Percentiles rank a stretch among this genome's conserved stretches.
Conservation (phyloP, 2,888 invertebrate species). For the Caenorhabditis sp. region DNA sequence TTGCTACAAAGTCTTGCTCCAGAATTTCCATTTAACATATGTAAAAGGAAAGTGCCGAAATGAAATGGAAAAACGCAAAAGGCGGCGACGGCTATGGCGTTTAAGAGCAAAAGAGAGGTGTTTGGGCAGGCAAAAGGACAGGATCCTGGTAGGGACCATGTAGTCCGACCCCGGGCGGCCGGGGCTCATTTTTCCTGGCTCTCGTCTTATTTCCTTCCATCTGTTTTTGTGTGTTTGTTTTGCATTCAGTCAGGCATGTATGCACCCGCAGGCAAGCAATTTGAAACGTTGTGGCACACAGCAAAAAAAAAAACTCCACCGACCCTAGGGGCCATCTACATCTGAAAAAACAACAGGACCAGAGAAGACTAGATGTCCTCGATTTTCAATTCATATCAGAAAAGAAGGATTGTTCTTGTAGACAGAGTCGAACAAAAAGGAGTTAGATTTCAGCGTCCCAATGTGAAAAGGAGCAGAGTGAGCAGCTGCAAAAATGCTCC, state of each 20-base stretch:
- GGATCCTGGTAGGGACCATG: conserved; percentile 50
- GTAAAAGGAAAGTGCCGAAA: conserved; percentile 12
- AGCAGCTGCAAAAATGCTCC: conserved; percentile 47
- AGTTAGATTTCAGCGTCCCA: conserved; percentile 28
- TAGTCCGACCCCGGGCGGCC: conserved; percentile 60
- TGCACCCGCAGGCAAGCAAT: conserved; percentile 69
- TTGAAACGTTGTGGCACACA: conserved; percentile 66
- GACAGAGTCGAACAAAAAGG: conserved; percentile 10
- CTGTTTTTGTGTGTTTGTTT: conserved; percentile 69
- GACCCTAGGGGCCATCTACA: conserved; percentile 64
- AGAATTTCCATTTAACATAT: conserved; percentile 24
- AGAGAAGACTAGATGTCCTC: not conserved
- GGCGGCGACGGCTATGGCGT: not conserved
- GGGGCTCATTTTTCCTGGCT: conserved; percentile 66
- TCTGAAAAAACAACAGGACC: conserved; percentile 45
- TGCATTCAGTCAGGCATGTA: conserved; percentile 66
- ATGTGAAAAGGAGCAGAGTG: conserved; percentile 19
- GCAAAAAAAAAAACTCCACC: conserved; percentile 55
- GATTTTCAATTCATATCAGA: not conserved
- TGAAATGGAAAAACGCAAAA: conserved; percentile 1
- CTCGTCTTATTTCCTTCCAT: conserved; percentile 65
- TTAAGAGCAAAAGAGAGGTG: conserved; percentile 19
- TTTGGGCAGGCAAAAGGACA: conserved; percentile 21
- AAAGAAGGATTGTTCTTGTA: not conserved
- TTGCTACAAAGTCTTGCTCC: conserved; percentile 11